phyloP scores from a whole-genome alignment of 2,797 vertebrate genomes.

The Percopsis omiscomaycus region DNA sequence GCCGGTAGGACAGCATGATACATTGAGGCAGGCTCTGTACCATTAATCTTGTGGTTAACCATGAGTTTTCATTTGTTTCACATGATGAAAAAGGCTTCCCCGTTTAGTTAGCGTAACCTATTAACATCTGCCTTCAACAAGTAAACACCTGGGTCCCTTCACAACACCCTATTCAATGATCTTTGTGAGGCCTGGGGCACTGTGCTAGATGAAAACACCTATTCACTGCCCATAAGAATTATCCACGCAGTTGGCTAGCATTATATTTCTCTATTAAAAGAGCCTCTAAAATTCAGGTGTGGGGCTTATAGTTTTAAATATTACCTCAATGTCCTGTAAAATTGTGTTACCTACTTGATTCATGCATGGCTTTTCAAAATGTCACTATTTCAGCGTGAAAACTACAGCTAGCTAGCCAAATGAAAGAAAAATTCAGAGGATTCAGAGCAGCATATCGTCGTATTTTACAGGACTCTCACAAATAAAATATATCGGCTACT shows the following conservation, averaged over 20 bases:
- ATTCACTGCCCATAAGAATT: conserved; percentile 42
- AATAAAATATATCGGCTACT: too few species aligned
- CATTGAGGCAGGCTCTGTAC: conserved; percentile 37
- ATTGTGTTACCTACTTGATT: too few species aligned
- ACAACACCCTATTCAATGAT: conserved; percentile 12
- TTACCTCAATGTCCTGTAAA: too few species aligned
- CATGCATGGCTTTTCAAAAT: too few species aligned
- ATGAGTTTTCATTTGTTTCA: conserved; percentile 44
- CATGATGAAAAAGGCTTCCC: conserved; percentile 37
- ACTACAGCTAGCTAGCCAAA: too few species aligned
- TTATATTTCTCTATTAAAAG: conserved; percentile 42
- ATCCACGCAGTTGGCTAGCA: conserved; percentile 34
- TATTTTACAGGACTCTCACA: too few species aligned
- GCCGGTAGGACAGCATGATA: conserved; percentile 37
- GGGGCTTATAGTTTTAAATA: neutral
- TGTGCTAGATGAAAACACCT: conserved; percentile 36
- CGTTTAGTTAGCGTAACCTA: conserved; percentile 18
- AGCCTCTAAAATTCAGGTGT: conserved; percentile 11
- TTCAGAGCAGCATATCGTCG: too few species aligned
- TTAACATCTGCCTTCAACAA: conserved; percentile 21
- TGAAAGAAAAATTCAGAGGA: too few species aligned
- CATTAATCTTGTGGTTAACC: conserved; percentile 57
- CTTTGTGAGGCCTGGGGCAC: conserved; percentile 33
- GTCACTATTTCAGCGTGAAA: too few species aligned
- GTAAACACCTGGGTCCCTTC: neutral